Base-by-base conservation (phyloP, 2,797 vertebrate species). In the Peromyscus eremicus region DNA sequence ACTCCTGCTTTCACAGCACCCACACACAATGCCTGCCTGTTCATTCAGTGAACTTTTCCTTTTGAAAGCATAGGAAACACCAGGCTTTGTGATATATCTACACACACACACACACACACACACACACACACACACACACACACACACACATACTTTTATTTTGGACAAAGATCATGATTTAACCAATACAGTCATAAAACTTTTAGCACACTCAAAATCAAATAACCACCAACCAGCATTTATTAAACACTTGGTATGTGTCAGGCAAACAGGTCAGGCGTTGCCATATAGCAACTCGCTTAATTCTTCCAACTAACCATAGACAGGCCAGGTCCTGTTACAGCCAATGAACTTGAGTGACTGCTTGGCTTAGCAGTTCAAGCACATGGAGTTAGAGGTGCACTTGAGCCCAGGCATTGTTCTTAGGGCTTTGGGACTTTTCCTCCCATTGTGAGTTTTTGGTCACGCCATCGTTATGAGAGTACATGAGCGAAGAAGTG, bases 111-210 rank as follows among this genome's bases (percentile, higher is more conserved):
- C 49, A 14, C 11, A 52, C 52, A 52, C 52, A 52, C 52, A 52
- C 52, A 52, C 52, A 52, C 52, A 52, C 52, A 52, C 52, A 52
- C 52, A 52, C 52, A 52, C 52, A 52, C 52, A 52, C 52, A 52
- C 49, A 52, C 52, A 52, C 52, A 52, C 13, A 52, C 46, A 49
- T n/a, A n/a, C n/a, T 64, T 10, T 86, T 73, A 40, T 55, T 79
- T 3, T 57, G 23, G 12, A 68, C 73, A 84, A 94, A 96, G 75
- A 93, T 96, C 66, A 62, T 91, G 32, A 89, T 92, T 94, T 95
- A 95, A 92, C 19, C 43, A 49, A 84, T 17, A 62, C 27, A 66
- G 95, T 52, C 49, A 91, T 86, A 70, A 87, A 92, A 93, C 8
- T 70, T 25, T 73, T 55, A 89, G 49, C n/a, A 80, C 6, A 84